phyloP scores from a whole-genome alignment of 1,140 invertebrate genomes.

The Orchestia grillus region DNA sequence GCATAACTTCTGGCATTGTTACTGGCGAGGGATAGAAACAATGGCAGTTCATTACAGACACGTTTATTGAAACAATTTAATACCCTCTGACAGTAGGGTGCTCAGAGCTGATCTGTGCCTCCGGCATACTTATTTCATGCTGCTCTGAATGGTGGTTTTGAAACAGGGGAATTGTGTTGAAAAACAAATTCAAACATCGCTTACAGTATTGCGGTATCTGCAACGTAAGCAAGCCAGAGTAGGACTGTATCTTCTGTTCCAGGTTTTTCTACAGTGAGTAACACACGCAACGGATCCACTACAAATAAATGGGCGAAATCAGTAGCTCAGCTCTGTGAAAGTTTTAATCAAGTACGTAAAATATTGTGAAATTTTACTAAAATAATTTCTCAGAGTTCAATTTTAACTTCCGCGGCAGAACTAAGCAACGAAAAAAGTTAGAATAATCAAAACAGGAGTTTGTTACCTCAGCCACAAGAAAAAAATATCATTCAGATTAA shows the following conservation, averaged over 20 bases:
- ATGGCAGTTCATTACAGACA: neutral
- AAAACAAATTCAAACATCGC: neutral
- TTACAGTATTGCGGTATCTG: neutral
- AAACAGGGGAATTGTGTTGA: neutral
- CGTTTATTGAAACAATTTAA: neutral
- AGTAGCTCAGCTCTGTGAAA: neutral
- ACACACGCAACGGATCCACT: neutral
- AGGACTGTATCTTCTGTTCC: neutral
- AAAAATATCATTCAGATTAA: neutral
- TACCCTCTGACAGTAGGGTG: neutral
- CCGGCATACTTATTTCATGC: no score
- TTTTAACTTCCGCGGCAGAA: neutral
- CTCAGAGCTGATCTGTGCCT: neutral
- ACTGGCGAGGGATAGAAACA: neutral
- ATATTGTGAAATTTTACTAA: neutral
- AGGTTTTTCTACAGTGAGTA: neutral
- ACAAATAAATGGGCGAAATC: neutral
- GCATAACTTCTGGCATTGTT: neutral
- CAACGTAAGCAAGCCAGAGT: neutral
- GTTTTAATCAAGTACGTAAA: neutral
- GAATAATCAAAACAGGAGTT: neutral
- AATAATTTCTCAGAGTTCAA: neutral
- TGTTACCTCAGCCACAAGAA: neutral
- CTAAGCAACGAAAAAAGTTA: neutral
- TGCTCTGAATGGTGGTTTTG: neutral